Conservation (phyloP, 2,888 invertebrate genomes). For the Sinhomidia bicolor region DNA sequence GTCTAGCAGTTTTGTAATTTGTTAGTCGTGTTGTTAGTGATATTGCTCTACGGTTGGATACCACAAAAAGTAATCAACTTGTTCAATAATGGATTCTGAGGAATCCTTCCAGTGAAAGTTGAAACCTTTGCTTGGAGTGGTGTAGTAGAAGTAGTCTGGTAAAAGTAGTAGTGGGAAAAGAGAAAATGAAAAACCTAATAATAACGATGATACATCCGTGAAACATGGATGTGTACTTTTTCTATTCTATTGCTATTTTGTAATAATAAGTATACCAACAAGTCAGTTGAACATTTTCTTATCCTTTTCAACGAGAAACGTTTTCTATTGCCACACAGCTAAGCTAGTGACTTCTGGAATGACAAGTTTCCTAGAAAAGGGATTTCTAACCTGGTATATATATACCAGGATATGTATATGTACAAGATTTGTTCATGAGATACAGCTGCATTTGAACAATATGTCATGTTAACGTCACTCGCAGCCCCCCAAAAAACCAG, state of each 20-base stretch:
- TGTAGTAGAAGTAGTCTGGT: no score
- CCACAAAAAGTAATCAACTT: constrained; percentile 38
- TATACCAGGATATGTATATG: no score
- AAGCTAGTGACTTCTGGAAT: not conserved
- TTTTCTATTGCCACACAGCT: not conserved
- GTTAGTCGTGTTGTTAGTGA: not conserved
- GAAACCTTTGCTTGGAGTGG: constrained; percentile 8
- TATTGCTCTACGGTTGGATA: not conserved
- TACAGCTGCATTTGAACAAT: not conserved
- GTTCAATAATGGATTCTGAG: constrained; percentile 27
- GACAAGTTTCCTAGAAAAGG: not conserved
- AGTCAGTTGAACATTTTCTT: not conserved
- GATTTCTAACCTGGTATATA: not conserved
- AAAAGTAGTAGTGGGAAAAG: not conserved
- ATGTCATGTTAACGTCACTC: not conserved
- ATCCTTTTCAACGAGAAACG: not conserved
- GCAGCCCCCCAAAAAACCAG: not conserved
- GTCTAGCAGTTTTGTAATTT: not conserved
- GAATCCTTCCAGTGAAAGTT: constrained; percentile 5
- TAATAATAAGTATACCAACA: not conserved
- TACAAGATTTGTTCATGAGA: not conserved
- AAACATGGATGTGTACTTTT: not conserved
- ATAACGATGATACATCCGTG: not conserved
- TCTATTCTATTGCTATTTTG: not conserved
- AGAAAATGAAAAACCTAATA: not conserved